Evolutionary conservation across 2,113 vertebrate species (phyloP).

Genomic region (Gymnobelideus leadbeateri): DNA sequence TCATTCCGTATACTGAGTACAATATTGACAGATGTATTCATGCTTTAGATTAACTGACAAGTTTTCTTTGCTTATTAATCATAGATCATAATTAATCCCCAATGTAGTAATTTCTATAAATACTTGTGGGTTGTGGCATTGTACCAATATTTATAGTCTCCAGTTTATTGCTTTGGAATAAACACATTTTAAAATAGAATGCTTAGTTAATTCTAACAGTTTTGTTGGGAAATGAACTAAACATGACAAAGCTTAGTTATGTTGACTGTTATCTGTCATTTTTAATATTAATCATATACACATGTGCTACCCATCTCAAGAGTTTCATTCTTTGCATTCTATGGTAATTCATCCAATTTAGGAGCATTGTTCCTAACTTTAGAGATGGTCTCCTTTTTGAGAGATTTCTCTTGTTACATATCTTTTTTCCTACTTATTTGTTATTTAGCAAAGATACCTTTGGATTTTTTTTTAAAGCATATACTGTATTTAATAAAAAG

Average conservation of each 20-base stretch:
- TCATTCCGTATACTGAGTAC: neutral
- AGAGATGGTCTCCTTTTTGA: neutral
- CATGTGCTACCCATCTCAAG: constrained; percentile 22
- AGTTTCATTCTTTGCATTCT: constrained; percentile 28
- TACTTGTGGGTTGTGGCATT: constrained; percentile 9
- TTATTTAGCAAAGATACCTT: neutral
- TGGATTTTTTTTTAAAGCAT: neutral
- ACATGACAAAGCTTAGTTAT: constrained; percentile 33
- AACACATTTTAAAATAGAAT: constrained; percentile 42
- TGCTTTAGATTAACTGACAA: constrained; percentile 20
- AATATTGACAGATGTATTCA: neutral
- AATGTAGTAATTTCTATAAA: constrained; percentile 4
- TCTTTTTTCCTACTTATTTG: neutral
- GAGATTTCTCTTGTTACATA: neutral
- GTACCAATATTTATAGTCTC: constrained; percentile 16
- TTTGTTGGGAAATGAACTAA: constrained; percentile 23
- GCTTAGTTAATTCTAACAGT: constrained; percentile 36
- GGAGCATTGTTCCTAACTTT: neutral
- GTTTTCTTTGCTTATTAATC: constrained; percentile 3
- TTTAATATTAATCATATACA: constrained; percentile 36
- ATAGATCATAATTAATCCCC: constrained; percentile 25
- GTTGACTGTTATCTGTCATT: constrained; percentile 1
- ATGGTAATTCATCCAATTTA: neutral
- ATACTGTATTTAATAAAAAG: neutral
- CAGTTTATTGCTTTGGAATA: constrained; percentile 50